A percentile compares a stretch with the other conserved stretches of the same genome.
These are phyloP conservation scores for Dipodomys ordii DNA, from an alignment of 2,113 vertebrate species.

Conservation along the genomic window DNA sequence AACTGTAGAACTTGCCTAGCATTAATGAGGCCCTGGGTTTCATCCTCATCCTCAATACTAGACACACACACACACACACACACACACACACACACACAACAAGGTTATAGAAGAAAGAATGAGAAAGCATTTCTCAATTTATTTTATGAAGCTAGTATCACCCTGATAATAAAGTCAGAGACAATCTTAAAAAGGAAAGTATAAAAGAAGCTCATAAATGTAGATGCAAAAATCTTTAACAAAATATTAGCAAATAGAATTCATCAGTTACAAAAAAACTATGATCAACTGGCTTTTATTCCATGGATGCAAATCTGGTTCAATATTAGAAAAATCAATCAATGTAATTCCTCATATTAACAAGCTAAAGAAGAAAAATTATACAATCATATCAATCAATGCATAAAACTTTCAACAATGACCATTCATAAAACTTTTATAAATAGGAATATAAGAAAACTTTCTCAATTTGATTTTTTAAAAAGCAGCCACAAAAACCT, in stretches of 20 bases:
- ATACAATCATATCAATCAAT: not conserved
- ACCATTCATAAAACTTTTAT: constrained; percentile 29
- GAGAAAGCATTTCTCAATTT: not conserved
- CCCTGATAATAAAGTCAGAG: constrained; percentile 2
- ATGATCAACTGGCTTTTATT: constrained; percentile 23
- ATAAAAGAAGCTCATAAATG: not conserved
- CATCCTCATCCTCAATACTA: no score
- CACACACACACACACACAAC: no score
- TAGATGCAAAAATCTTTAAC: constrained; percentile 44
- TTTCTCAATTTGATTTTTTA: not conserved
- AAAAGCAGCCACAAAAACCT: not conserved
- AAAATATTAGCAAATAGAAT: constrained; percentile 34
- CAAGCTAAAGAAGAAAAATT: constrained; percentile 46
- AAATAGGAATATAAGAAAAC: not conserved
- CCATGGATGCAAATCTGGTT: not conserved
- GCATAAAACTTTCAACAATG: not conserved
- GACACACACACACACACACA: no score
- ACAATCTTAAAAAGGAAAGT: not conserved
- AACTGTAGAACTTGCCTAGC: no score
- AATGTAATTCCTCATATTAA: not conserved
- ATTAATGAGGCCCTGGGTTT: no score
- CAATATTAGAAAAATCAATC: constrained; percentile 30
- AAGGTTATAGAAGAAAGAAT: not conserved
- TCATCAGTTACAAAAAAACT: not conserved
- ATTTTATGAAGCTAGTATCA: constrained; percentile 31